Percentiles rank a stretch among this genome's conserved stretches.
phyloP scores from a whole-genome alignment of 2,113 vertebrate genomes.

The Aix galericulata region DNA sequence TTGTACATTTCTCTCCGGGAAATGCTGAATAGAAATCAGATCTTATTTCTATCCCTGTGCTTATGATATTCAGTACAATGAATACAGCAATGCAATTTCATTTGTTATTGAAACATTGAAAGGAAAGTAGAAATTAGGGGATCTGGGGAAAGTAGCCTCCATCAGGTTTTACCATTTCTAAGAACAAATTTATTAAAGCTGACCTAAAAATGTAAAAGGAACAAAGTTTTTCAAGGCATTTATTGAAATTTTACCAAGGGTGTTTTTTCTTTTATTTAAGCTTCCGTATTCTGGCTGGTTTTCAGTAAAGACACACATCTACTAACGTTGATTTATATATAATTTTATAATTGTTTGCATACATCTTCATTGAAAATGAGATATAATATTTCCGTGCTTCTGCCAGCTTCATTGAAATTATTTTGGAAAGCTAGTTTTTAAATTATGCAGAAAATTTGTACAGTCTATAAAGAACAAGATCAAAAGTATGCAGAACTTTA shows the following conservation, averaged over 20 bases:
- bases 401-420: background rate
- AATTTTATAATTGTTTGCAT: background rate
- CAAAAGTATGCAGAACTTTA: background rate
- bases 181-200: background rate
- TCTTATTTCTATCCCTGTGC: background rate
- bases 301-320: background rate
- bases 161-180: background rate
- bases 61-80: background rate
- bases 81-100: background rate
- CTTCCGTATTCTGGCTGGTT: background rate
- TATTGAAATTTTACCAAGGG: background rate
- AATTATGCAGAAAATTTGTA: background rate
- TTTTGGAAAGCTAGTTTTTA: background rate
- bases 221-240: background rate
- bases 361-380: background rate
- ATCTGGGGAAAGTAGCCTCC: background rate
- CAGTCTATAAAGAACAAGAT: background rate
- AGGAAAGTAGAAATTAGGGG: background rate
- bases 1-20: background rate
- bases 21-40: background rate
- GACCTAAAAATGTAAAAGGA: background rate
- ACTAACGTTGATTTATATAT: background rate
- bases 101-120: slow-evolving; percentile 12
- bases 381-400: background rate
- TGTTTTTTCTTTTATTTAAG: background rate